Conservation (phyloP, 2,888 invertebrate species). For the Agriotes lineatus region DNA sequence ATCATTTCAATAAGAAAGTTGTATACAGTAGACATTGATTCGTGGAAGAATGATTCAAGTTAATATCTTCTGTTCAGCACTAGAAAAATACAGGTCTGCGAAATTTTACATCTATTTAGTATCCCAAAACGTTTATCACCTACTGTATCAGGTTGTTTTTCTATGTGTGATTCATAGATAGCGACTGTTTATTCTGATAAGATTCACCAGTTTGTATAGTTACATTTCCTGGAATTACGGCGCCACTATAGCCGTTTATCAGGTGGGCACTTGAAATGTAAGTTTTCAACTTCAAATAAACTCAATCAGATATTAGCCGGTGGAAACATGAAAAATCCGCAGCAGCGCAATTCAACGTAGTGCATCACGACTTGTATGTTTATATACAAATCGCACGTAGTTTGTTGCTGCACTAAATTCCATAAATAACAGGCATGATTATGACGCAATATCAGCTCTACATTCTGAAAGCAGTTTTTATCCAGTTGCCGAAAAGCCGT, state of each 20-base stretch:
- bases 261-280: conserved; percentile 20
- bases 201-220: not conserved
- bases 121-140: no score
- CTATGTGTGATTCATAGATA: no score
- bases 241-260: conserved; percentile 26
- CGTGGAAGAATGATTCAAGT: no score
- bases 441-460: not conserved
- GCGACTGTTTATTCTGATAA: no score
- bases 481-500: not conserved
- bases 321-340: not conserved
- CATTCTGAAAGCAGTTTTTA: not conserved
- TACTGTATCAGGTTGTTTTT: no score
- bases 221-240: conserved; percentile 33
- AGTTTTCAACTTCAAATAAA: not conserved
- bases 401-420: conserved; percentile 1
- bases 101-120: no score
- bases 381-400: conserved; percentile 11
- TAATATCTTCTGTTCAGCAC: no score
- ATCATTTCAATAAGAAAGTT: no score
- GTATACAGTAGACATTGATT: no score
- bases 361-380: conserved; percentile 7
- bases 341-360: not conserved
- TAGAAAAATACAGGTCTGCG: no score
- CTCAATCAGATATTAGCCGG: not conserved
- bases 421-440: conserved; percentile 18